Evolutionary conservation across 92 coral and sea anemone species (phyloP), one percentile per base, ranked within the genome.

Genomic region (Porites divaricata): DNA sequence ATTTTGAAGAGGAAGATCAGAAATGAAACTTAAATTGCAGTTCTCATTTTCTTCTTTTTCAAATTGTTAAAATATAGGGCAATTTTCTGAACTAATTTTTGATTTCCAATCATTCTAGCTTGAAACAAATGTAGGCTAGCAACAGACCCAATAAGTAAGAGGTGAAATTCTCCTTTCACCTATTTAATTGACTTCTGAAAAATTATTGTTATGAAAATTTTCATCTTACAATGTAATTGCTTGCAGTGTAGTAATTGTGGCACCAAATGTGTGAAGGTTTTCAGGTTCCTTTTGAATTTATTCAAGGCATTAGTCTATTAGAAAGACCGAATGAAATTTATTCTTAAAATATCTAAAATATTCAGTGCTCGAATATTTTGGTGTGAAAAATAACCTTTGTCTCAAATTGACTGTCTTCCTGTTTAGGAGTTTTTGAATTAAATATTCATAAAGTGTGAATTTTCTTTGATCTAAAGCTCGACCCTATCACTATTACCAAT

Each of bases 221-320:
- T 63, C 28, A 63, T 82, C 79, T 82, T 52, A 82, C 72, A 82
- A 82, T 82, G 86, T 82, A 82, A 82, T 82, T 82, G 79, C 79
- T 73, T 72, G 25, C 72, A 49, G 79, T 58, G 72, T 70, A 70
- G 50, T 56, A 59, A 72, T 81, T 74, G 35, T 70, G 72, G 77
- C 67, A 62, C 56, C 67, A 48, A 72, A 73, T 7, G 72, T 41
- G 50, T 61, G 70, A 71, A 58, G 61, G 49, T 72, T 59, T 71
- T 61, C 53, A 19, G 45, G n/a, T 4, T 63, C 49, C 63, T 26
- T 82, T 72, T 72, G 72, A 73, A 73, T 82, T 7, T 59, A 71
- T 35, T 58, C 70, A 45, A 72, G 45, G 54, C 71, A 82, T 59
- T 73, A 82, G 51, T 81, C 49, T 21, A 26, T 81, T 81, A 72